phyloP scores from a whole-genome alignment of 2,797 vertebrate genomes.

The Sparidentex hasta region DNA sequence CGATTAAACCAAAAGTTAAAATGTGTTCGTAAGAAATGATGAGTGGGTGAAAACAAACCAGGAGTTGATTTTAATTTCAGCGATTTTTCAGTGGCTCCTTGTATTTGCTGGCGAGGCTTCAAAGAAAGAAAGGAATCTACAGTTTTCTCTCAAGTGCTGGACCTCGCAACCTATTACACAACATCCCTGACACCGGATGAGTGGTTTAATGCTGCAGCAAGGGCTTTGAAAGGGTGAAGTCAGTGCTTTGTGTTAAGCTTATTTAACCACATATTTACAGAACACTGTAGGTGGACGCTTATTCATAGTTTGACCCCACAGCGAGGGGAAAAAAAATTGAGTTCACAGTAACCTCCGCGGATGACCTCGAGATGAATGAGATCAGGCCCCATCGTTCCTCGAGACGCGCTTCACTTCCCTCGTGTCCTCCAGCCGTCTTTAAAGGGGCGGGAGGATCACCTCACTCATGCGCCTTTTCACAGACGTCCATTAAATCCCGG shows the following conservation, averaged over 20 bases:
- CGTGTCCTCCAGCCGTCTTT: slow-evolving; percentile 11
- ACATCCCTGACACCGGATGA: background rate
- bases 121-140: slow-evolving; percentile 27
- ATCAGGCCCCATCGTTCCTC: slow-evolving; percentile 8
- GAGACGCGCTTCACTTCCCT: slow-evolving; percentile 22
- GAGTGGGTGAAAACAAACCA: background rate
- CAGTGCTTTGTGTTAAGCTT: background rate
- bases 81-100: background rate
- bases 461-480: slow-evolving; percentile 8
- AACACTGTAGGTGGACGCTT: background rate
- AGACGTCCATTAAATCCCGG: slow-evolving; percentile 9
- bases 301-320: background rate
- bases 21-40: background rate
- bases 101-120: slow-evolving; percentile 23
- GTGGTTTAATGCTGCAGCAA: background rate
- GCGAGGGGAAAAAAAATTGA: slow-evolving; percentile 30
- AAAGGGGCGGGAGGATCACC: slow-evolving; percentile 22
- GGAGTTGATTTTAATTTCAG: background rate
- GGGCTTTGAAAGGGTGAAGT: background rate
- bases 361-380: slow-evolving; percentile 25
- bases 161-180: slow-evolving; percentile 6
- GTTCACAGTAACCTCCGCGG: background rate
- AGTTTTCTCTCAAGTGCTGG: background rate
- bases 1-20: background rate
- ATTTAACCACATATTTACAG: background rate